Conservation (phyloP, 2,113 vertebrate genomes). For the Proterorhinus semilunaris region DNA sequence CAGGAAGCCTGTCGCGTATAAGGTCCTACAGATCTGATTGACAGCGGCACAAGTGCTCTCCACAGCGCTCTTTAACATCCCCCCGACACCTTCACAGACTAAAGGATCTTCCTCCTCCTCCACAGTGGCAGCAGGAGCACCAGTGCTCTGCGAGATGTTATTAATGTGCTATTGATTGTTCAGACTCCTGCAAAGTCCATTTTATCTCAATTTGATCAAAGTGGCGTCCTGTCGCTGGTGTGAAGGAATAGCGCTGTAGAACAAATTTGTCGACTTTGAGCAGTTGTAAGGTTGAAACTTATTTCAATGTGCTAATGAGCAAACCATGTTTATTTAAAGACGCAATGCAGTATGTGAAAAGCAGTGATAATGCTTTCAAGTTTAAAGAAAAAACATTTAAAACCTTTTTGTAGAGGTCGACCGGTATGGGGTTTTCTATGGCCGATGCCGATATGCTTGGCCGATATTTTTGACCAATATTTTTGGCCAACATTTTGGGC, state of each 20-base stretch:
- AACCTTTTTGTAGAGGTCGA: too few species aligned
- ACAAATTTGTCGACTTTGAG: slow-evolving; percentile 36
- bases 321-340: neutral
- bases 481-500: too few species aligned
- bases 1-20: slow-evolving; percentile 18
- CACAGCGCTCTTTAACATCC: slow-evolving; percentile 22
- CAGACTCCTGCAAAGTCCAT: slow-evolving; percentile 67
- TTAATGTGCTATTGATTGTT: slow-evolving; percentile 75
- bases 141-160: slow-evolving; percentile 64
- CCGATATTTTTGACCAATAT: too few species aligned
- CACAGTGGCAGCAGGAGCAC: slow-evolving; percentile 32
- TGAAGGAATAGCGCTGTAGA: slow-evolving; percentile 36
- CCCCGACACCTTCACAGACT: slow-evolving; percentile 45
- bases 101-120: slow-evolving; percentile 46
- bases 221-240: slow-evolving; percentile 47
- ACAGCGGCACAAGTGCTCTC: slow-evolving; percentile 24
- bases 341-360: neutral
- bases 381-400: too few species aligned
- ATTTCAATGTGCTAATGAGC: slow-evolving; percentile 10
- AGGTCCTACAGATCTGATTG: slow-evolving; percentile 16
- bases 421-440: too few species aligned
- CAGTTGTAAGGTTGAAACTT: slow-evolving; percentile 26
- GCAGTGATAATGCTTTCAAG: too few species aligned
- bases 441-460: too few species aligned
- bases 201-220: slow-evolving; percentile 76